These are phyloP conservation scores for Forficula auricularia DNA, from an alignment of 1,140 invertebrate genomes.

Conservation along the genomic window DNA sequence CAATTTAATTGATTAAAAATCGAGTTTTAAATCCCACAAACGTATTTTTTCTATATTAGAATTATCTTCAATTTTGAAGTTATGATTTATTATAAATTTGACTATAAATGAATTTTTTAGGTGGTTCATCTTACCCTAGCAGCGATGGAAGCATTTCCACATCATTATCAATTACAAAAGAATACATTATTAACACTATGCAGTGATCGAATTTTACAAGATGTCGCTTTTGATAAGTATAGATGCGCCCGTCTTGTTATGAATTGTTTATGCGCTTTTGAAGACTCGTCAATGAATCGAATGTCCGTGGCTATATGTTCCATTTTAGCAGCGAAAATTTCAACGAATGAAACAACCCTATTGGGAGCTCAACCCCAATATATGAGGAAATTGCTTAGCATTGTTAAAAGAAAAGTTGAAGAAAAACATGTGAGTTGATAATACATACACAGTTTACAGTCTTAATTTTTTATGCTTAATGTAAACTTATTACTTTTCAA, in stretches of 20 bases:
- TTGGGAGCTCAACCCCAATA: slow-evolving; percentile 49
- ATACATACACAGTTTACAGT: no score
- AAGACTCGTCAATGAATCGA: slow-evolving; percentile 55
- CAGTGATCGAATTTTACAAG: slow-evolving; percentile 60
- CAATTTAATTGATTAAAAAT: no score
- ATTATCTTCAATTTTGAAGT: no score
- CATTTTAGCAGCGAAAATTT: slow-evolving; percentile 53
- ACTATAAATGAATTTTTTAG: no score
- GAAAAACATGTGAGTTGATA: slow-evolving; percentile 18
- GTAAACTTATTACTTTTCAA: no score
- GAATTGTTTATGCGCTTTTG: slow-evolving; percentile 53
- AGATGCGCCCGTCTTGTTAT: slow-evolving; percentile 57
- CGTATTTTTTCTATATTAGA: no score
- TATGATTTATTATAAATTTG: no score
- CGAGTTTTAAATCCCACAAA: no score
- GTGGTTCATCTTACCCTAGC: slow-evolving; percentile 47
- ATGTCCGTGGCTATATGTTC: slow-evolving; percentile 73
- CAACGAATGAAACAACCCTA: slow-evolving; percentile 52
- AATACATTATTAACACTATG: slow-evolving; percentile 60
- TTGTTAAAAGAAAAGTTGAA: slow-evolving; percentile 46
- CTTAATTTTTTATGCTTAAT: no score
- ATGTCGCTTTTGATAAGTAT: slow-evolving; percentile 56
- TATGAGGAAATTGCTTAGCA: slow-evolving; percentile 52
- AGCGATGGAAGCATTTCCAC: slow-evolving; percentile 57
- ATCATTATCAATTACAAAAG: slow-evolving; percentile 52